These are phyloP conservation scores for Chrysotoxum bicinctum DNA, from an alignment of 2,888 invertebrate species.

Conservation along the genomic window DNA sequence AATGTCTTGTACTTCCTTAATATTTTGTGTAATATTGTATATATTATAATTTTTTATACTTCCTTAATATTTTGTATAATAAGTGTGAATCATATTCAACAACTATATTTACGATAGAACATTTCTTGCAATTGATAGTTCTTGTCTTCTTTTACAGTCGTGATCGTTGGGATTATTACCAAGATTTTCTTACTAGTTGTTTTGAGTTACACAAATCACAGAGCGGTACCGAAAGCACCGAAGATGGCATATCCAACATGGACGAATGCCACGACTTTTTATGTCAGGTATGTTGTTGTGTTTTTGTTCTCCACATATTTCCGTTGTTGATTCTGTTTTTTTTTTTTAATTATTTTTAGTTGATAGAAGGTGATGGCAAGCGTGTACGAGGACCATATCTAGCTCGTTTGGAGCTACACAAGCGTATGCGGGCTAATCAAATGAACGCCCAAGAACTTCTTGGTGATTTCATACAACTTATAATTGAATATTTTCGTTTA, in stretches of 20 bases:
- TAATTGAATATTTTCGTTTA: slow-evolving; percentile 88
- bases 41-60: too few species aligned
- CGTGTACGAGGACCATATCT: slow-evolving; percentile 90
- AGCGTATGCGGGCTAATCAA: slow-evolving; percentile 83
- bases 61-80: too few species aligned
- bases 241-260: slow-evolving; percentile 73
- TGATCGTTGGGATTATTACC: slow-evolving; percentile 89
- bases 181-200: slow-evolving; percentile 88
- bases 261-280: slow-evolving; percentile 79
- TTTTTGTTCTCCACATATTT: background rate
- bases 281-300: slow-evolving; percentile 74
- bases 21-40: too few species aligned
- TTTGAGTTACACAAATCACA: slow-evolving; percentile 83
- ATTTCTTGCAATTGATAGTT: background rate
- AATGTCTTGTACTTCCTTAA: too few species aligned
- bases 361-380: slow-evolving; percentile 83
- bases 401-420: slow-evolving; percentile 90
- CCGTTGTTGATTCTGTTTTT: background rate
- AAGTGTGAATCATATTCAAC: too few species aligned
- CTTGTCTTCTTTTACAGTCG: slow-evolving; percentile 80
- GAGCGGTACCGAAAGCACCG: slow-evolving; percentile 74
- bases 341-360: slow-evolving; percentile 80
- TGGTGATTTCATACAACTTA: slow-evolving; percentile 86
- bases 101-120: too few species aligned
- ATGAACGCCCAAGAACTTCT: slow-evolving; percentile 83